Evolutionary conservation across 2,888 invertebrate species (phyloP).

Genomic region (Ochropleura plecta): DNA sequence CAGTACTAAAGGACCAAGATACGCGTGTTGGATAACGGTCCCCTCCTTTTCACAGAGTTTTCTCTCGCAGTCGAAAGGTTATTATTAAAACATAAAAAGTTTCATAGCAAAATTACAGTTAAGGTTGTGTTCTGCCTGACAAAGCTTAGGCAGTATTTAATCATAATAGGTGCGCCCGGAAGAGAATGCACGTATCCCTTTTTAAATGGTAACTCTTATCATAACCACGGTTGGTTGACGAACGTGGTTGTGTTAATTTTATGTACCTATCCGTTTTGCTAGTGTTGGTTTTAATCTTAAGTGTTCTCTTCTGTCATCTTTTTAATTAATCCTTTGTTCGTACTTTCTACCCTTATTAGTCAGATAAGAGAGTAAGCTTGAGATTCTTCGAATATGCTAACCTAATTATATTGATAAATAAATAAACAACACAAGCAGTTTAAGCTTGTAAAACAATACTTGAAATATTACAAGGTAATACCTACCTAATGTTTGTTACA

Average conservation of each 20-base stretch:
- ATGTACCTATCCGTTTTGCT: not conserved
- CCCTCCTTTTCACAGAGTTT: not conserved
- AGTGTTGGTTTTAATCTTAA: not conserved
- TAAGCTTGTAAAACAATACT: not conserved
- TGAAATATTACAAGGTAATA: constrained; percentile 1
- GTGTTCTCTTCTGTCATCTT: not conserved
- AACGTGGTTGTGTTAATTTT: constrained; percentile 11
- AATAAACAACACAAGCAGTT: constrained; percentile 11
- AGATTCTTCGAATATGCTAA: not conserved
- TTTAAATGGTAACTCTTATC: constrained; percentile 16
- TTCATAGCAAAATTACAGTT: constrained; percentile 43
- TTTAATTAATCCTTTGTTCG: constrained; percentile 2
- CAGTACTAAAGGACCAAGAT: too few species aligned
- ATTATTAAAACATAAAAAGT: constrained; percentile 13
- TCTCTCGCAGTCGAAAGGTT: not conserved
- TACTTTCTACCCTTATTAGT: not conserved
- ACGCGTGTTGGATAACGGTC: too few species aligned
- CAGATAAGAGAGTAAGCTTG: not conserved
- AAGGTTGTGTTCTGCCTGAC: constrained; percentile 21
- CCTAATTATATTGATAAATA: not conserved
- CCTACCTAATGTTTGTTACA: not conserved
- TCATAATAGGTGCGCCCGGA: constrained; percentile 15
- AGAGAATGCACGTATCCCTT: constrained; percentile 32
- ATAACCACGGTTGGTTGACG: constrained; percentile 33
- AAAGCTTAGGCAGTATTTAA: constrained; percentile 31